phyloP scores from a whole-genome alignment of 2,797 vertebrate species.

The Coranthus polyacanthus region DNA sequence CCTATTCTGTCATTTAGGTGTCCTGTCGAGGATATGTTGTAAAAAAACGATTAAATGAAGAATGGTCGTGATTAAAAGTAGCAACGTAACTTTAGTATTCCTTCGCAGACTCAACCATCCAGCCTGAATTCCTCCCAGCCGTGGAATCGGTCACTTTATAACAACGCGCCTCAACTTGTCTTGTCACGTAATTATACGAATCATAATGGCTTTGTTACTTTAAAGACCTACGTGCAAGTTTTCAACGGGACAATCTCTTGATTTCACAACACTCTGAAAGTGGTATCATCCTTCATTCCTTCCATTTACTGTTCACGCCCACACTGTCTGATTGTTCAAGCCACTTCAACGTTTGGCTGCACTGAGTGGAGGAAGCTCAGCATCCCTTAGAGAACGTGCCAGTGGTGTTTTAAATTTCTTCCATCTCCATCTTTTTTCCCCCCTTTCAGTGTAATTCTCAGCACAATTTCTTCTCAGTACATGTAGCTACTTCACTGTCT shows the following conservation, averaged over 20 bases:
- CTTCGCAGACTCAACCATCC: too few species aligned
- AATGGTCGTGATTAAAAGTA: too few species aligned
- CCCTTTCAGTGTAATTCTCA: not conserved
- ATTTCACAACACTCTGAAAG: conserved; percentile 34
- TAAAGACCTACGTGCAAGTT: too few species aligned
- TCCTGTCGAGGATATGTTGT: too few species aligned
- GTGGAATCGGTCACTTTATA: too few species aligned
- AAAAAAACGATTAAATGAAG: too few species aligned
- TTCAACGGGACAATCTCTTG: not conserved
- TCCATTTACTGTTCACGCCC: conserved; percentile 51
- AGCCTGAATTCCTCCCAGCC: too few species aligned
- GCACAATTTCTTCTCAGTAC: conserved; percentile 31
- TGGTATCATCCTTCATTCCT: conserved; percentile 50
- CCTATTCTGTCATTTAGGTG: too few species aligned
- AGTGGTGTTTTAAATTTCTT: conserved; percentile 40
- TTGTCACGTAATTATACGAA: too few species aligned
- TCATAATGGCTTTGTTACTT: too few species aligned
- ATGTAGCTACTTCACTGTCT: conserved; percentile 64
- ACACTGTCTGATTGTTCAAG: conserved; percentile 29
- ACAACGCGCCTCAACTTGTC: too few species aligned
- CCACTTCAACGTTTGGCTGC: conserved; percentile 24
- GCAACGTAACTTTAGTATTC: too few species aligned
- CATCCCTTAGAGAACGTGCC: conserved; percentile 7
- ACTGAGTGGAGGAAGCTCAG: conserved; percentile 4
- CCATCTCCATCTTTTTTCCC: not conserved